These are phyloP conservation scores for Sternotherus odoratus DNA, from an alignment of 2,797 vertebrate species.

Conservation along the genomic window DNA sequence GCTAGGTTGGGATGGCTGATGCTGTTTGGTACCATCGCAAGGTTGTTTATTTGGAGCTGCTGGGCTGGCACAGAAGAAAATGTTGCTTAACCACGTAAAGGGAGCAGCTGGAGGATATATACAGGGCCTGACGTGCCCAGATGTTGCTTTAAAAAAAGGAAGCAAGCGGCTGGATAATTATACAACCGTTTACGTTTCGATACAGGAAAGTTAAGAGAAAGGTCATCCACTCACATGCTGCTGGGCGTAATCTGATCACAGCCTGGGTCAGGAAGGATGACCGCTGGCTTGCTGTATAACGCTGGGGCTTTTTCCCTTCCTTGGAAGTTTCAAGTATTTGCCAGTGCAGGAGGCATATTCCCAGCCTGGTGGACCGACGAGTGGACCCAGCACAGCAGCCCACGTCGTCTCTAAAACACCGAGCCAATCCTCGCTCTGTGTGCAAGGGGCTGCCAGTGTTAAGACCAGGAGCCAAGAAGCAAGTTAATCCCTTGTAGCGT, in stretches of 20 bases:
- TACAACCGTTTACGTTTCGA: not conserved
- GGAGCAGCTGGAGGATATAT: not conserved
- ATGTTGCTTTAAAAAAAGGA: not conserved
- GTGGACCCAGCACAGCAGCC: not conserved
- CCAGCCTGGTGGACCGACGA: not conserved
- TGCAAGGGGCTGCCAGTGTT: not conserved
- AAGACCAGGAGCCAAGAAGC: not conserved
- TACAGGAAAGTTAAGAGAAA: not conserved
- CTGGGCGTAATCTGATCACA: not conserved
- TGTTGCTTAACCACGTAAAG: not conserved
- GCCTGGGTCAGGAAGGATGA: not conserved
- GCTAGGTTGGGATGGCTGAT: not conserved
- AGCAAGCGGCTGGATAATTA: not conserved
- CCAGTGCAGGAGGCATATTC: not conserved
- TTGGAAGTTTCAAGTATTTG: not conserved
- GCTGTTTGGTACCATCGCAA: not conserved
- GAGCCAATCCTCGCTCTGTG: not conserved
- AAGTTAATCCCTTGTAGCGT: not conserved
- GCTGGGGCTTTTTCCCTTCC: not conserved
- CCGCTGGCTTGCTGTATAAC: not conserved
- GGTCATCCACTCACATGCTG: accelerated
- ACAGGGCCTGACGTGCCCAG: not conserved
- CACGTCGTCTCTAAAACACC: not conserved
- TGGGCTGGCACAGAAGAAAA: not conserved
- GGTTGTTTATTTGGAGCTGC: not conserved